Percentiles rank a stretch among this genome's conserved stretches.
phyloP scores from a whole-genome alignment of 2,113 vertebrate genomes.

The Cyanoramphus novaezelandiae region DNA sequence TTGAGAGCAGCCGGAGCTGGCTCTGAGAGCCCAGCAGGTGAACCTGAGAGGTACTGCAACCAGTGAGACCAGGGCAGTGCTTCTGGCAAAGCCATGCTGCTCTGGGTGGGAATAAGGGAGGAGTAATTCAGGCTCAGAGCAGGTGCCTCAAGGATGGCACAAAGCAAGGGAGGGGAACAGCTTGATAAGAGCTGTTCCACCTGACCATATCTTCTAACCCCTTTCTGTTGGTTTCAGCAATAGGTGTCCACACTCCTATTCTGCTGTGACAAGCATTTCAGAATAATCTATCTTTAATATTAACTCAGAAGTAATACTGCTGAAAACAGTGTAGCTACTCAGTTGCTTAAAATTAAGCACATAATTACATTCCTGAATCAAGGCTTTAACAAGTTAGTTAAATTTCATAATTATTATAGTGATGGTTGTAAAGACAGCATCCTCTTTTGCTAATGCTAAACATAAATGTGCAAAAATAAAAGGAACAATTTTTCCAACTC shows the following conservation, averaged over 20 bases:
- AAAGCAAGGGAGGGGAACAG: not conserved
- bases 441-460: not conserved
- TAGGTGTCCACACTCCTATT: not conserved
- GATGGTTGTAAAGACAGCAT: not conserved
- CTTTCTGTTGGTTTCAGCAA: not conserved
- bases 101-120: not conserved
- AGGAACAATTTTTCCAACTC: not conserved
- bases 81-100: not conserved
- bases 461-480: not conserved
- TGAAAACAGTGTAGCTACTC: not conserved
- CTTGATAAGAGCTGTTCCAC: not conserved
- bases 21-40: rapidly evolving
- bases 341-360: not conserved
- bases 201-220: not conserved
- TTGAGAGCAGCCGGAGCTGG: not conserved
- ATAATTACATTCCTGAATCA: not conserved
- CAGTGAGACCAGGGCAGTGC: rapidly evolving
- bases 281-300: not conserved
- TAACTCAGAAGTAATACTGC: not conserved
- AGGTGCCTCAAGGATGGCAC: rapidly evolving
- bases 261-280: not conserved
- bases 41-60: not conserved
- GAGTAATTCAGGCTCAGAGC: not conserved
- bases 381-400: constrained; percentile 6
- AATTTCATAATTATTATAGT: not conserved